Percentiles rank a stretch among this genome's conserved stretches.
These are phyloP conservation scores for Epinotia demarniana DNA, from an alignment of 2,888 invertebrate species.

Conservation along the genomic window DNA sequence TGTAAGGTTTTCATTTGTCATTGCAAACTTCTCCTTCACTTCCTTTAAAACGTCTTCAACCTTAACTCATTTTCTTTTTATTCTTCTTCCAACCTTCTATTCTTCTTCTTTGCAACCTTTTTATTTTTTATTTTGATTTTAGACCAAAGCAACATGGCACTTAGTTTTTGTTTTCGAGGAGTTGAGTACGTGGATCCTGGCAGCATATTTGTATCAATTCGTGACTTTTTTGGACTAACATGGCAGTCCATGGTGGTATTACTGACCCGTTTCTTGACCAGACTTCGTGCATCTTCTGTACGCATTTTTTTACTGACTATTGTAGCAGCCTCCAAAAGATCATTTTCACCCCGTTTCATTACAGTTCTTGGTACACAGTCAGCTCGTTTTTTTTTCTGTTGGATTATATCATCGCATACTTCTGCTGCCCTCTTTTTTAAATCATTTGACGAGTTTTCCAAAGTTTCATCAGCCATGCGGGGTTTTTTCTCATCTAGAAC, in stretches of 20 bases:
- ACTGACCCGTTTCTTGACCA: neutral
- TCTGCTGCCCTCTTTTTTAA: neutral
- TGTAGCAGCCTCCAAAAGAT: neutral
- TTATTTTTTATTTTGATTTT: neutral
- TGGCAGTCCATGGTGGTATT: neutral
- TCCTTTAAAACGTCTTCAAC: constrained; percentile 4
- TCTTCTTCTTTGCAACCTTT: neutral
- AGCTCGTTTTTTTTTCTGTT: neutral
- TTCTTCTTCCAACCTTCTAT: neutral
- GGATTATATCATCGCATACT: neutral
- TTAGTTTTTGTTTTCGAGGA: neutral
- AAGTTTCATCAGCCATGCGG: neutral
- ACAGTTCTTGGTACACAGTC: neutral
- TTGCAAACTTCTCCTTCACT: neutral
- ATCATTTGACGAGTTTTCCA: neutral
- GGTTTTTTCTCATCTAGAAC: too few relatives aligned
- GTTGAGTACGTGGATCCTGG: neutral
- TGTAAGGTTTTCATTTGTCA: neutral
- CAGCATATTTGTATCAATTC: neutral
- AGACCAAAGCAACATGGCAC: neutral
- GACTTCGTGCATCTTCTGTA: too few relatives aligned
- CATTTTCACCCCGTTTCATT: neutral
- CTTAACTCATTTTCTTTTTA: constrained; percentile 1
- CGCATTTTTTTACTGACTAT: neutral
- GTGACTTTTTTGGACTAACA: neutral